Conservation (phyloP, 2,113 vertebrate genomes). For the Trichechus manatus region DNA sequence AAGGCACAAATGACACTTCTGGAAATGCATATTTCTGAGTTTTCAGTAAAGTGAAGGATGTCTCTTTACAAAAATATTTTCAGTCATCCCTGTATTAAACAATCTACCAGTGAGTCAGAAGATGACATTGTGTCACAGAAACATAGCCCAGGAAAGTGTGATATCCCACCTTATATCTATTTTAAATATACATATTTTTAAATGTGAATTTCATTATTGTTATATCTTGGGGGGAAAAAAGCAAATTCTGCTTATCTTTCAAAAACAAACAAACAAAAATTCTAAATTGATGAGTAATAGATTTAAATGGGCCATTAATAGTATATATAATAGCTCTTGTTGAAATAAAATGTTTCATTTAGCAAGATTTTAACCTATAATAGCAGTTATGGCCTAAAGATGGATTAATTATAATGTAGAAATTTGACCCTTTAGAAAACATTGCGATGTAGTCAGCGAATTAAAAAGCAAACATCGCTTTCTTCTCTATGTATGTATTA, state of each 20-base stretch:
- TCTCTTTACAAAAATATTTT: conserved; percentile 66
- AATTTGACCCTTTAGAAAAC: neutral
- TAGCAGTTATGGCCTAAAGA: neutral
- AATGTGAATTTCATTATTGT: neutral
- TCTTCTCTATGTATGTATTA: neutral
- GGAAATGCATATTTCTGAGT: conserved; percentile 24
- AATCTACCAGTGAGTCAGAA: conserved; percentile 62
- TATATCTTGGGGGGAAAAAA: neutral
- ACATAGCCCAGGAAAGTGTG: neutral
- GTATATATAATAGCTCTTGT: neutral
- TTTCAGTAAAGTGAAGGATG: conserved; percentile 6
- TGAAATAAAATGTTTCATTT: neutral
- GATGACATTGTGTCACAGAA: conserved; percentile 51
- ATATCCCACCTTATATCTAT: neutral
- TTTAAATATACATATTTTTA: conserved; percentile 51
- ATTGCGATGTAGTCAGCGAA: neutral
- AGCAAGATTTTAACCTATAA: neutral
- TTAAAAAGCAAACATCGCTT: neutral
- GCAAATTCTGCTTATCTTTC: neutral
- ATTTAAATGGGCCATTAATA: neutral
- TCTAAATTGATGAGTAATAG: neutral
- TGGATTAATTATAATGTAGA: neutral
- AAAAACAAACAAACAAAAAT: neutral
- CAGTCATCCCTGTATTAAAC: conserved; percentile 9
- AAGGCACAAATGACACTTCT: neutral